These are phyloP conservation scores for Pelmatolapia mariae DNA, from an alignment of 2,113 vertebrate species.

Conservation along the genomic window DNA sequence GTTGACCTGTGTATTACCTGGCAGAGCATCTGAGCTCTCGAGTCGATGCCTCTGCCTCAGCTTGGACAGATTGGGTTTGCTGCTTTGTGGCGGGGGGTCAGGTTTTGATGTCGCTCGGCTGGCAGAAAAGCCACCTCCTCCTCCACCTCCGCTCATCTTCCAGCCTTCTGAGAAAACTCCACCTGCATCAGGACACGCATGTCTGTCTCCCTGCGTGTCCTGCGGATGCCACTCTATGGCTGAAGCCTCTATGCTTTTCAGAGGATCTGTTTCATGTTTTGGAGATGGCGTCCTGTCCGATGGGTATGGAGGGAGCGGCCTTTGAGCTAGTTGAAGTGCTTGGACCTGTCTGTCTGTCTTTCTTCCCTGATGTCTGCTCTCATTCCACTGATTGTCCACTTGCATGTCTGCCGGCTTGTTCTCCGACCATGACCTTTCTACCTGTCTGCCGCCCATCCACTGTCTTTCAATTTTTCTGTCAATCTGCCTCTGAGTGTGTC, in stretches of 20 bases:
- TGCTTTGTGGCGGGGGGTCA: constrained; percentile 65
- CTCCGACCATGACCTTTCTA: constrained; percentile 64
- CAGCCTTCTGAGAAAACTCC: constrained; percentile 40
- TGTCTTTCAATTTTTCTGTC: constrained; percentile 69
- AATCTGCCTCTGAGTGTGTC: constrained; percentile 67
- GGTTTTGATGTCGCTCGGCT: constrained; percentile 44
- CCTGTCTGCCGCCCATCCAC: constrained; percentile 61
- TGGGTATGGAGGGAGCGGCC: constrained; percentile 63
- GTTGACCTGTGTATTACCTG: constrained; percentile 21
- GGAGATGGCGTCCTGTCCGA: constrained; percentile 59
- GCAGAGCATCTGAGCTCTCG: constrained; percentile 53
- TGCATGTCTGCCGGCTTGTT: constrained; percentile 37
- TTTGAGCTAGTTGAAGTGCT: constrained; percentile 39
- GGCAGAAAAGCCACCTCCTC: not conserved
- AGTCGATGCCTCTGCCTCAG: constrained; percentile 52
- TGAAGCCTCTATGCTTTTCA: constrained; percentile 20
- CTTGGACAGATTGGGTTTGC: constrained; percentile 58
- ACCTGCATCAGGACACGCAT: not conserved
- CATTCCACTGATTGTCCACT: constrained; percentile 46
- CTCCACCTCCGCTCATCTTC: constrained; percentile 25
- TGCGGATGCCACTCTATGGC: constrained; percentile 28
- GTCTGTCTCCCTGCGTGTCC: constrained; percentile 38
- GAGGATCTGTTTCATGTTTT: constrained; percentile 38
- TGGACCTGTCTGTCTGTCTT: constrained; percentile 46
- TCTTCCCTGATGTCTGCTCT: constrained; percentile 32